Evolutionary conservation across 1,140 invertebrate species (phyloP), one percentile per base, ranked within the genome.

Genomic region (Telenomus remus): DNA sequence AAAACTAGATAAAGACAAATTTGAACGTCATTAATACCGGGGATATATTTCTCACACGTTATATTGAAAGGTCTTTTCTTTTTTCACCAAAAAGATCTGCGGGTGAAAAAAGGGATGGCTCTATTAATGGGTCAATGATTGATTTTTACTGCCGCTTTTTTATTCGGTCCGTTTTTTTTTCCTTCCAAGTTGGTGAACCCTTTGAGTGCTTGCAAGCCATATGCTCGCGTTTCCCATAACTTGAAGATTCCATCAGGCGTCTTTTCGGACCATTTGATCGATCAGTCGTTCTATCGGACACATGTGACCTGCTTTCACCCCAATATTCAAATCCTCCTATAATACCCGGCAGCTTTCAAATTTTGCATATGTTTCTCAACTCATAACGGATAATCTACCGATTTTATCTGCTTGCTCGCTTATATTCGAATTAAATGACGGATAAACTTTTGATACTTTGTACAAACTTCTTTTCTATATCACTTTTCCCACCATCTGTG

Each of bases 151-250:
- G 14, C 19, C 10, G 13, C n/a, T 11, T 51, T 66, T 59, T 49
- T 19, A 10, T n/a, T n/a, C 0, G 34, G 0, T 16, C 4, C 33
- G n/a, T n/a, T n/a, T n/a, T 33, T 57, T 59, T 68, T 68, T n/a
- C 19, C 13, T 7, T 35, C 37, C 8, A 44, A 16, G 37, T 43
- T 66, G 35, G 13, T 44, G 47, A 51, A 68, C 54, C 56, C 56
- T 42, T 69, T 69, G 60, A 39, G 4, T 13, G n/a, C 37, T 13
- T 43, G 9, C 12, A 4, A 14, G 7, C 65, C 65, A 69, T 69
- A 60, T 69, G 65, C 19, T 69, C 56, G 35, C 12, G 5, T 69
- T 69, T 69, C 65, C 65, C 65, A 60, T 60, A 60, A 69, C n/a
- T 12, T 35, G 39, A 12, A n/a, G 13, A 50, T 48, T 16, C 50